Evolutionary conservation across 2,113 vertebrate species (phyloP).

Genomic region (Psittacula cyanocephala): DNA sequence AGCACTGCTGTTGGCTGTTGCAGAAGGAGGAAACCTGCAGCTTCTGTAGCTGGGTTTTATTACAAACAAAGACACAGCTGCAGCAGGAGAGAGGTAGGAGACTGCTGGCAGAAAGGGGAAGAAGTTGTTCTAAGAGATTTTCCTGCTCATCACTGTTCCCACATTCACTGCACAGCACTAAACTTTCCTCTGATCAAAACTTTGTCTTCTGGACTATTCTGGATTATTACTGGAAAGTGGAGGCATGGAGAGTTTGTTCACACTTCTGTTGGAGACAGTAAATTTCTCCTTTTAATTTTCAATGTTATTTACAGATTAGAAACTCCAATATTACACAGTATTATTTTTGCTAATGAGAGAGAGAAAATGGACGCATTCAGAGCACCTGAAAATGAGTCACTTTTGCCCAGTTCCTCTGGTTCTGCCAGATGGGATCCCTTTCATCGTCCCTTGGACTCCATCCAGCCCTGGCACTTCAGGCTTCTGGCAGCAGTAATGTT

Average conservation of each 20-base stretch:
- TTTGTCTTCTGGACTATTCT: not conserved
- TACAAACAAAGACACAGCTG: not conserved
- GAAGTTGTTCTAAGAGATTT: not conserved
- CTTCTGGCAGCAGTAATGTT: conserved; percentile 85
- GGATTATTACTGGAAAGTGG: not conserved
- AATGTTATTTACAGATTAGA: not conserved
- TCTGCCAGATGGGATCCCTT: conserved; percentile 75
- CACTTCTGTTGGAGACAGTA: not conserved
- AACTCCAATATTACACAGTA: not conserved
- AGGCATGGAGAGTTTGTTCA: not conserved
- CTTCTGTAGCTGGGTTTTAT: not conserved
- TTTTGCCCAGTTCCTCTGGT: not conserved
- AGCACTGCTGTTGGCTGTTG: not conserved
- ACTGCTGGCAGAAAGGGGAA: not conserved
- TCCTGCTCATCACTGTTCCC: not conserved
- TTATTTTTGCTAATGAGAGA: not conserved
- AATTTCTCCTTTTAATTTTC: not conserved
- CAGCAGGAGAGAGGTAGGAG: not conserved
- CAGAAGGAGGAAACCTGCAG: not conserved
- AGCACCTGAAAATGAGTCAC: conserved; percentile 72
- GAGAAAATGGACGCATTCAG: conserved; percentile 69
- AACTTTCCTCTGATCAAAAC: not conserved
- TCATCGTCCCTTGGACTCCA: conserved; percentile 65
- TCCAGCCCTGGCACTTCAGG: conserved; percentile 87
- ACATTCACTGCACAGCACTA: not conserved